These are phyloP conservation scores for Morinoia aosen DNA, from an alignment of 2,888 invertebrate genomes.

Conservation along the genomic window DNA sequence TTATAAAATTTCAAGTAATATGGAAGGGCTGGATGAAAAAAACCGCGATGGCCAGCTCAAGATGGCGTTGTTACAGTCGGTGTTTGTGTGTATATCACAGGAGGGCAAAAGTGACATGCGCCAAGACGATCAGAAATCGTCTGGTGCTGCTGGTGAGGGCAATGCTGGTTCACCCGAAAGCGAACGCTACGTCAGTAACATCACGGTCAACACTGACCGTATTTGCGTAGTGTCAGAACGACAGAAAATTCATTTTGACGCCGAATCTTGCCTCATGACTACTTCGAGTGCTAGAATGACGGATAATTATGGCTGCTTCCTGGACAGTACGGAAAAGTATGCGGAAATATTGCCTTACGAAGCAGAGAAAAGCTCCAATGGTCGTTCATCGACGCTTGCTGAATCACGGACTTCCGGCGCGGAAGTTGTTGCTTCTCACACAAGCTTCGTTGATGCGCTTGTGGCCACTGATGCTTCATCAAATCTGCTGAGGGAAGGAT, in stretches of 20 bases:
- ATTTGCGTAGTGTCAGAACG: conserved; percentile 28
- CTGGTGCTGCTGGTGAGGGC: neutral
- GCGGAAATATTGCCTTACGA: neutral
- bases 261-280: neutral
- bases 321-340: neutral
- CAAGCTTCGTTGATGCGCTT: conserved; percentile 1
- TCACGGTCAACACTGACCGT: conserved; percentile 20
- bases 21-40: neutral
- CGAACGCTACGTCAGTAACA: conserved; percentile 41
- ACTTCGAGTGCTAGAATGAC: neutral
- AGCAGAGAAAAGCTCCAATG: neutral
- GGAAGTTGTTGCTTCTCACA: conserved; percentile 19
- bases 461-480: neutral
- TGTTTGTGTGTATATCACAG: conserved; percentile 31
- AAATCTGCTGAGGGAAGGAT: neutral
- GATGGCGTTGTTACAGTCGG: conserved; percentile 23
- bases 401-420: conserved; percentile 43
- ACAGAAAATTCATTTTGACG: neutral
- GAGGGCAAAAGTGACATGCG: neutral
- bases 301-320: neutral
- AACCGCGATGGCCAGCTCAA: neutral
- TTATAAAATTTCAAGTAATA: neutral
- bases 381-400: conserved; percentile 32
- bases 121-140: neutral
- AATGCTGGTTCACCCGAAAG: neutral